Base-by-base conservation (phyloP, 2,797 vertebrate genomes). In the Eulemur albifrons region DNA sequence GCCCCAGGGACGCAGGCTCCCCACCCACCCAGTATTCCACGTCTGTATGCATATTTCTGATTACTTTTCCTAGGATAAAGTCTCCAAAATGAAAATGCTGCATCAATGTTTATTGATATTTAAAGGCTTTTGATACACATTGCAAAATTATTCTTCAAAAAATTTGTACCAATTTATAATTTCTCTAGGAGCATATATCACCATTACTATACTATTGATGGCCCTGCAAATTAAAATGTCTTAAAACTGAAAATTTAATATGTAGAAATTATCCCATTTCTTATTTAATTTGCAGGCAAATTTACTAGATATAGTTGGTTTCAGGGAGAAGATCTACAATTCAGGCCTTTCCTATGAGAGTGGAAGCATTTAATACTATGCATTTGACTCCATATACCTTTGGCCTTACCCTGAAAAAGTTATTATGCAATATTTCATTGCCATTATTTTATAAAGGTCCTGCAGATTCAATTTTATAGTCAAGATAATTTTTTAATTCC, bases 401-500 rank as follows among this genome's bases (percentile, higher is more conserved):
- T 93, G 8, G 2, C 27, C 63, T 93, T 10, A 67, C 15, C 27
- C 25, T 92, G 52, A 92, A 93, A 88, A 79, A 52, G 10, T 76
- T 82, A 82, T 35, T 30, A 83, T 45, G 13, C 5, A 40, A 52
- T 79, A 52, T 77, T 95, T 93, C 23, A 52, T 59, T 69, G 12
- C 35, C 30, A 20, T 79, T 85, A 67, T 80, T 86, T 95, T 81
- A 84, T 90, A 70, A 76, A 43, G 6, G 2, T 0, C 10, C 27
- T 76, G 30, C 8, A 84, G 52, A 54, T 88, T 97, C 38, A 59
- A 76, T 85, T 88, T 95, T 27, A 92, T 57, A 73, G 40, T 92
- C 43, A 59, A 18, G 30, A 38, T 48, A 87, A 50, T n/a, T 94
- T 93, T 84, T 43, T 92, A 57, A 81, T 90, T 50, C 5, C 2